These are phyloP conservation scores for Rambutsinella grinnellia DNA, from an alignment of 2,888 invertebrate species.

Conservation along the genomic window DNA sequence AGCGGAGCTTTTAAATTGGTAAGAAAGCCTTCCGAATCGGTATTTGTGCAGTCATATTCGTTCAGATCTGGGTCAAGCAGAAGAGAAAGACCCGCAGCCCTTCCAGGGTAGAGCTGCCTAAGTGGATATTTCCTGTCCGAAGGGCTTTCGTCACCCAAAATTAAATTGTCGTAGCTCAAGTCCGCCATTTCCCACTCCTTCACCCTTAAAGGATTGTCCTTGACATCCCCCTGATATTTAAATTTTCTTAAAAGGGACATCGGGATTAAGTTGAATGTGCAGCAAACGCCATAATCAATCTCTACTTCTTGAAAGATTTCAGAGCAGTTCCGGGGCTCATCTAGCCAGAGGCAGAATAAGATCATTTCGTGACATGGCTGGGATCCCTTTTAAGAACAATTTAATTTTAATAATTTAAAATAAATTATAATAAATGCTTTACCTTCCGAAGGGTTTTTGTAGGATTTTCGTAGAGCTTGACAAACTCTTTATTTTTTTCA, in stretches of 20 bases:
- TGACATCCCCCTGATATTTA: constrained; percentile 42
- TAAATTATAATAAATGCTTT: no score
- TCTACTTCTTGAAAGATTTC: constrained; percentile 81
- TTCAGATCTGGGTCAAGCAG: constrained; percentile 61
- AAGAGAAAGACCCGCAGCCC: constrained; percentile 58
- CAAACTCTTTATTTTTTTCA: no score
- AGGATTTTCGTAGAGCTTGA: no score
- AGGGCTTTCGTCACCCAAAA: no score
- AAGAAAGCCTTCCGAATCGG: constrained; percentile 43
- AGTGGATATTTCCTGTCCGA: constrained; percentile 46
- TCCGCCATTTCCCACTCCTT: constrained; percentile 22
- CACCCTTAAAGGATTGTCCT: constrained; percentile 30
- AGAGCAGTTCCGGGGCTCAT: constrained; percentile 75
- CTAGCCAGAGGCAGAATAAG: constrained; percentile 78
- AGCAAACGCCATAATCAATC: constrained; percentile 85
- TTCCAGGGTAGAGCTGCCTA: constrained; percentile 59
- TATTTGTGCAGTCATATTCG: constrained; percentile 62
- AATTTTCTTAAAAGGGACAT: no score
- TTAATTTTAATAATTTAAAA: no score
- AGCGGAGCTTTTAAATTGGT: constrained; percentile 11
- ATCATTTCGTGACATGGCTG: constrained; percentile 84
- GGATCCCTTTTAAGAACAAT: no score
- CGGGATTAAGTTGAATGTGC: constrained; percentile 80
- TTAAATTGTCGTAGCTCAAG: constrained; percentile 33
- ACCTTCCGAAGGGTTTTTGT: no score